Base-by-base conservation (phyloP, 2,113 vertebrate genomes). In the Dascyllus trimaculatus region DNA sequence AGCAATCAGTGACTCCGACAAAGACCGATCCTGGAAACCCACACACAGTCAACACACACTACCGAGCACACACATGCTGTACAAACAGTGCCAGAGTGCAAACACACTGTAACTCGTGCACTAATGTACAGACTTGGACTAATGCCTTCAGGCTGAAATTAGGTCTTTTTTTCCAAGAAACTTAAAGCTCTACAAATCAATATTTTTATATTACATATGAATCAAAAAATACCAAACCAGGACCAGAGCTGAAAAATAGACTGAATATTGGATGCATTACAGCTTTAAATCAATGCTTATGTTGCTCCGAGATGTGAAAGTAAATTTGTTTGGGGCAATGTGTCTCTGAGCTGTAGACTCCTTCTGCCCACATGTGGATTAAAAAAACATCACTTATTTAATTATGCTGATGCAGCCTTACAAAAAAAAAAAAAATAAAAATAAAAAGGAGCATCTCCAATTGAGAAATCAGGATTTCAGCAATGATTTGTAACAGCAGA, bases 1-100 rank as follows among this genome's bases (percentile, higher is more conserved):
- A 81, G 68, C 80, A 78, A 84, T 85, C 74, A 80, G 70, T 59
- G 56, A 73, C 70, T 76, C 61, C 76, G 81, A 86, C 78, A 75
- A 77, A 71, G 40, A 43, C 13, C 8, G 40, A 43, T 43, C 40
- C 40, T 43, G 81, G 76, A 67, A 26, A 52, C n/a, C n/a, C 11
- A 68, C 18, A 69, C 11, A 35, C 18, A 19, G 25, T 45, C 54
- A 53, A 65, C 56, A 86, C 68, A 43, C 8, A 46, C 17, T 11
- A 61, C 24, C 15, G 21, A 71, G 13, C 71, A 59, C 54, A 45
- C 68, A 71, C n/a, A 79, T 24, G 38, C 21, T 67, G 59, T 43
- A 43, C 40, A 43, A 25, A 61, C 14, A 53, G 35, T 60, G 24
- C 15, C 18, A 67, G 14, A 38, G 35, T 60, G 26, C 18, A 32